These are phyloP conservation scores for Gephyroberyx darwinii DNA, from an alignment of 2,797 vertebrate species.

Conservation along the genomic window DNA sequence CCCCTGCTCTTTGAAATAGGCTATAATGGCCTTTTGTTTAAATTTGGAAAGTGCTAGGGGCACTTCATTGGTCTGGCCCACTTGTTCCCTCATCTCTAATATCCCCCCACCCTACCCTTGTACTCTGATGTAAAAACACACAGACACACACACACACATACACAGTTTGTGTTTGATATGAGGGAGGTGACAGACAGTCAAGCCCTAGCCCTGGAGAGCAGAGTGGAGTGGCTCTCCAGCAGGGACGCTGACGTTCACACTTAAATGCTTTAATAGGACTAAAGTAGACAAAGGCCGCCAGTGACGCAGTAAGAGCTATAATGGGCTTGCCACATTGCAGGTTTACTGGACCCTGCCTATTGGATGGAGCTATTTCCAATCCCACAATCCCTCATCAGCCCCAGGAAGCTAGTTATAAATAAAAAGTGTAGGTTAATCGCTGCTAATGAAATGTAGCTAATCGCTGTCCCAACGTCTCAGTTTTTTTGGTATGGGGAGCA, in stretches of 20 bases:
- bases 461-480: not conserved
- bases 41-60: slow-evolving; percentile 65
- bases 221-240: slow-evolving; percentile 76
- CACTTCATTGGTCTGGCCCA: slow-evolving; percentile 69
- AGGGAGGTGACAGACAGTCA: slow-evolving; percentile 75
- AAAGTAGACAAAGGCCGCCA: slow-evolving; percentile 83
- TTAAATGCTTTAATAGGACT: slow-evolving; percentile 88
- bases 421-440: slow-evolving; percentile 81
- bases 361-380: slow-evolving; percentile 83
- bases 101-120: slow-evolving; percentile 37
- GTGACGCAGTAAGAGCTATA: slow-evolving; percentile 85
- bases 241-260: slow-evolving; percentile 84
- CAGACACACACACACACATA: slow-evolving; percentile 21
- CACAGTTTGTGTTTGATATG: slow-evolving; percentile 71
- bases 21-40: slow-evolving; percentile 67
- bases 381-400: slow-evolving; percentile 81
- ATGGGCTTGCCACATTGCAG: slow-evolving; percentile 81
- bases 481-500: slow-evolving; percentile 44
- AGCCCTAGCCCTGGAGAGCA: slow-evolving; percentile 71
- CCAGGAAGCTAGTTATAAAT: slow-evolving; percentile 83
- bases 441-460: slow-evolving; percentile 54
- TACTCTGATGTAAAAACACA: slow-evolving; percentile 55
- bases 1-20: slow-evolving; percentile 57
- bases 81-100: slow-evolving; percentile 60
- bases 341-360: slow-evolving; percentile 82